Evolutionary conservation across 2,113 vertebrate species (phyloP).

Genomic region (Galeopterus variegatus): DNA sequence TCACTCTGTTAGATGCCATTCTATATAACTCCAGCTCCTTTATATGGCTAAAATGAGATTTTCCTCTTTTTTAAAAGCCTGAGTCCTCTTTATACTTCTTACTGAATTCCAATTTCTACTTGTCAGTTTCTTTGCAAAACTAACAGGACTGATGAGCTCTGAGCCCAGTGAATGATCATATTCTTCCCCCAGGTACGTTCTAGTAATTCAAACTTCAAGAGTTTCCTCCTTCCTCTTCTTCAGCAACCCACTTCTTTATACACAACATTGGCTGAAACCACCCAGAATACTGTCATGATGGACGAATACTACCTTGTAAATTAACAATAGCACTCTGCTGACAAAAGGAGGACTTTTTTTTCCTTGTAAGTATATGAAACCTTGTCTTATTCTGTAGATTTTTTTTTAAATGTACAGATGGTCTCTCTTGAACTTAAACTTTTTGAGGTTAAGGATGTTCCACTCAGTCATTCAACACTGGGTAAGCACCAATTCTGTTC

Average conservation of each 20-base stretch:
- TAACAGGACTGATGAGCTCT: not conserved
- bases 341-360: not conserved
- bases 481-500: not conserved
- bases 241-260: not conserved
- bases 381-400: not conserved
- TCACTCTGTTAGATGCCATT: not conserved
- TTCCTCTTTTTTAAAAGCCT: constrained; percentile 51
- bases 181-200: not conserved
- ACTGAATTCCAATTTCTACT: constrained; percentile 41
- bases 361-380: not conserved
- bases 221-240: not conserved
- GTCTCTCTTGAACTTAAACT: constrained; percentile 6
- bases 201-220: constrained; percentile 40
- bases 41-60: not conserved
- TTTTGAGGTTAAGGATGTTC: not conserved
- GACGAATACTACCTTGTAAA: not conserved
- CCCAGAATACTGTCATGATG: not conserved
- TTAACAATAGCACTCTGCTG: not conserved
- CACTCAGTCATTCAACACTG: not conserved
- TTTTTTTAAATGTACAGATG: not conserved
- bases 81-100: constrained; percentile 24
- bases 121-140: constrained; percentile 66
- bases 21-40: not conserved
- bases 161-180: not conserved
- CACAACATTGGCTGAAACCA: not conserved